Base-by-base conservation (phyloP, 2,797 vertebrate genomes). In the Helicolenus hilgendorfi region DNA sequence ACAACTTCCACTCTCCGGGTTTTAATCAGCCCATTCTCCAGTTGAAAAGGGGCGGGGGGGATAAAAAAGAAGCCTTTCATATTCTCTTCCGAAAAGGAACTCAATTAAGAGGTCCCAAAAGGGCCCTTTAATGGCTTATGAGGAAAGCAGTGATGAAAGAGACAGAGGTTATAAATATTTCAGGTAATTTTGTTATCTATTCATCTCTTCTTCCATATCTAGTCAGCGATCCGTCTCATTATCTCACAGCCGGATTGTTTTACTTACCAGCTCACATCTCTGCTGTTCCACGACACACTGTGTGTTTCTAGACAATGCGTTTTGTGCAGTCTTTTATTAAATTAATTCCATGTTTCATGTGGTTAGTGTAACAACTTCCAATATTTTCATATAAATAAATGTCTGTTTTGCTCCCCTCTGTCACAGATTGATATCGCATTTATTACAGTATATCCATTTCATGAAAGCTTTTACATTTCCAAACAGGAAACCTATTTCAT, bases 81-180 rank as follows among this genome's bases (percentile, higher is more conserved):
- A 96, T 96, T 95, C 93, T 85, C 86, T 89, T 96, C 86, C 13
- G 79, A 96, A 96, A 94, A 92, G 93, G 91, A 97, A 97, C 92
- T 97, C 96, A 97, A 97, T 97, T 97, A 96, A 92, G 94, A 95
- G 87, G 86, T 94, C 96, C 95, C 95, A 94, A 92, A 92, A 93
- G 96, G 92, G 89, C 88, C 93, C 83, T 92, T 92, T 96, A 96
- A 96, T 96, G 94, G 96, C 94, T 96, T 95, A 91, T 92, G 93
- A 94, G 86, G 88, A 87, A 94, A 89, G 89, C 92, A 75, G 75
- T 93, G 93, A 96, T 96, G 95, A 97, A 96, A 96, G 92, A 95
- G 88, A 91, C 86, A 89, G 91, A 94, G 93, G 96, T 96, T 97
- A 96, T 96, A 95, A 97, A 97, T 96, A 97, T 97, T 97, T 97